These are phyloP conservation scores for Moxostoma hubbsi DNA, from an alignment of 2,797 vertebrate genomes.

Conservation along the genomic window DNA sequence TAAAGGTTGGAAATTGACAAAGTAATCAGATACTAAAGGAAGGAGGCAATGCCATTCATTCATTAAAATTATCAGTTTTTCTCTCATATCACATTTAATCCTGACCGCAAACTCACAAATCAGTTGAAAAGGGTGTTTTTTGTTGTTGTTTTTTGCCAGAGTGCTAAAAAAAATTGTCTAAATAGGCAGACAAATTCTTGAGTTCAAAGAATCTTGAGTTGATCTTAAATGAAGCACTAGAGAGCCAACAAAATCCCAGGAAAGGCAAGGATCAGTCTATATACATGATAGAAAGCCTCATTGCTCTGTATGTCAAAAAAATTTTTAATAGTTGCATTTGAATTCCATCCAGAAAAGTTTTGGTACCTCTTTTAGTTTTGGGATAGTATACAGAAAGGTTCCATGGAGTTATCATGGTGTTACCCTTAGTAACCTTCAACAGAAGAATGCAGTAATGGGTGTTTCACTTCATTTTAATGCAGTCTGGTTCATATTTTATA, in stretches of 20 bases:
- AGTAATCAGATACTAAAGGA: too few relatives aligned
- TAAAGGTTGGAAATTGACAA: too few relatives aligned
- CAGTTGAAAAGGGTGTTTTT: too few relatives aligned
- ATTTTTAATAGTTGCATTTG: neutral
- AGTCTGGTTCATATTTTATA: constrained; percentile 11
- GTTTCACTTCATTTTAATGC: constrained; percentile 12
- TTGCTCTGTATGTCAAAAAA: neutral
- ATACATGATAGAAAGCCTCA: neutral
- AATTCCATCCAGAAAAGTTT: neutral
- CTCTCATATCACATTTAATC: neutral
- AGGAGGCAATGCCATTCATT: too few relatives aligned
- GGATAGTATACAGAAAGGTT: neutral
- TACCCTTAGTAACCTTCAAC: constrained; percentile 4
- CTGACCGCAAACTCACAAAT: neutral
- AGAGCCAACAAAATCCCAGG: neutral
- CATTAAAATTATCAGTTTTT: neutral
- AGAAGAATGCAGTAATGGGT: neutral
- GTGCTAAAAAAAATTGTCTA: too few relatives aligned
- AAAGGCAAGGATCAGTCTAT: neutral
- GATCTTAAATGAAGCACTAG: neutral
- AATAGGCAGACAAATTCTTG: neutral
- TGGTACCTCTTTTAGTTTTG: constrained; percentile 1
- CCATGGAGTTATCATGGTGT: neutral
- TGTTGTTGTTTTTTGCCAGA: too few relatives aligned
- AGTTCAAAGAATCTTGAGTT: neutral